These are phyloP conservation scores for Acanthis flammea DNA, from an alignment of 2,797 vertebrate species.

Conservation along the genomic window DNA sequence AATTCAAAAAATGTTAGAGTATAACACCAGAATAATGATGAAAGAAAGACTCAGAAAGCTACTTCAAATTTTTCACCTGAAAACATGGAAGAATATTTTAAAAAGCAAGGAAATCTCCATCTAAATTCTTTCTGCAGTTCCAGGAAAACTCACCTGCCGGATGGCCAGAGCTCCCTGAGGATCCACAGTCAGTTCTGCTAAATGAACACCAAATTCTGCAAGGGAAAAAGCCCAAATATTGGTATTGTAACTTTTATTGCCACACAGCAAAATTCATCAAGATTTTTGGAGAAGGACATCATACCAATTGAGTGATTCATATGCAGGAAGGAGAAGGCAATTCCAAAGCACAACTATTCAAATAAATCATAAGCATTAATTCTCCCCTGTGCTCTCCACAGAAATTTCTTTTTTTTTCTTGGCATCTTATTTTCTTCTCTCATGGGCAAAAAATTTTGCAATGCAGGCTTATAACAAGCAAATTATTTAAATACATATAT, in stretches of 20 bases:
- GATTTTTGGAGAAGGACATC: not conserved
- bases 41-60: not conserved
- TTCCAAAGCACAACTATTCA: not conserved
- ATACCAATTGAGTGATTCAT: not conserved
- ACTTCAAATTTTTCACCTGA: not conserved
- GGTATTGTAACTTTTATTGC: not conserved
- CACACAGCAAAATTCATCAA: not conserved
- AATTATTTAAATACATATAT: not conserved
- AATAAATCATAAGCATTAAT: not conserved
- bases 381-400: not conserved
- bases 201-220: conserved; percentile 96
- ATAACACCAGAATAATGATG: not conserved
- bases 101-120: not conserved
- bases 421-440: not conserved
- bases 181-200: conserved; percentile 96
- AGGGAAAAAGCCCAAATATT: not conserved
- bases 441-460: not conserved
- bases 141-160: conserved; percentile 85
- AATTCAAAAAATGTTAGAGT: not conserved
- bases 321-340: not conserved
- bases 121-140: not conserved
- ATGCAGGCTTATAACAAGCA: not conserved
- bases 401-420: not conserved
- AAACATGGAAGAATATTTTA: not conserved
- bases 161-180: conserved; percentile 94